Conservation (phyloP, 1,140 invertebrate genomes). For the Druon quercuslanigerum region DNA sequence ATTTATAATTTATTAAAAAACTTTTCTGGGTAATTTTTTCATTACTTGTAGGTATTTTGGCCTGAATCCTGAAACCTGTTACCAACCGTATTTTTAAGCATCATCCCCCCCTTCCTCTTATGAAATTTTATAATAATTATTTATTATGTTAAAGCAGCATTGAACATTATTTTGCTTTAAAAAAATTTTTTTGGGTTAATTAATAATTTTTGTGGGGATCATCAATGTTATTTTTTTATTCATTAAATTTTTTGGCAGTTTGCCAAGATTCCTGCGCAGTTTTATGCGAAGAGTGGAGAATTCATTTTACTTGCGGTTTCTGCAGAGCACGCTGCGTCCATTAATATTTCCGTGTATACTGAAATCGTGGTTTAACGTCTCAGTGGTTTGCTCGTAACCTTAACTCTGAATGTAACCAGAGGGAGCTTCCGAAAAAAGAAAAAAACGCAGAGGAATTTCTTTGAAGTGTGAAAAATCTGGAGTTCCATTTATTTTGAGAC, state of each 20-base stretch:
- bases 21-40: too few species aligned
- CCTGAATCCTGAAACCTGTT: too few species aligned
- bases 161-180: neutral
- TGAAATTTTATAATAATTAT: too few species aligned
- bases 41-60: too few species aligned
- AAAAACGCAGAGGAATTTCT: neutral
- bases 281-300: neutral
- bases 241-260: neutral
- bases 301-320: constrained; percentile 1
- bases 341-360: constrained; percentile 6
- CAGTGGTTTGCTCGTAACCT: neutral
- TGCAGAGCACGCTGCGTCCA: constrained; percentile 1
- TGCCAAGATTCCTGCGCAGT: neutral
- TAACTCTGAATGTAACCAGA: neutral
- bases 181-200: neutral
- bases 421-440: neutral
- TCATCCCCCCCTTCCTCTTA: too few species aligned
- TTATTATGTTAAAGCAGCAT: too few species aligned
- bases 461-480: too few species aligned
- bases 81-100: too few species aligned
- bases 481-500: too few species aligned
- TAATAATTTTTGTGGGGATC: neutral
- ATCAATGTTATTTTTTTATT: too few species aligned
- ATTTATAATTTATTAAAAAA: too few species aligned
- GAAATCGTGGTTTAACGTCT: neutral